Evolutionary conservation across 2,888 invertebrate genomes (phyloP).

Genomic region (Nomada hirtipes): DNA sequence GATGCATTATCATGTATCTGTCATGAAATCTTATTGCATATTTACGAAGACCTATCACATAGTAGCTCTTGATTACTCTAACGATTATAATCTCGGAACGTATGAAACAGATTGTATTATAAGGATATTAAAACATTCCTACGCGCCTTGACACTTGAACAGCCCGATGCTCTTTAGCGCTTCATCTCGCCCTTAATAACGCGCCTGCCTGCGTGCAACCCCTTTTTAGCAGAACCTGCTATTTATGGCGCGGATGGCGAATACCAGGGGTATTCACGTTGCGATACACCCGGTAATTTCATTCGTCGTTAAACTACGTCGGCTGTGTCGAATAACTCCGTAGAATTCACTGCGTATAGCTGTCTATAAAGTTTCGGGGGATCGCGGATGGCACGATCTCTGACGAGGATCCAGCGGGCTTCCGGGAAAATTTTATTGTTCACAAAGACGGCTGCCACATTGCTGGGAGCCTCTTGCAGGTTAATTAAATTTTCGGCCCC

Average conservation of each 20-base stretch:
- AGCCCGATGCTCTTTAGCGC: conserved; percentile 30
- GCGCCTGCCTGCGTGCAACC: conserved; percentile 25
- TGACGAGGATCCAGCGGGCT: background rate
- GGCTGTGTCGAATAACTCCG: conserved; percentile 48
- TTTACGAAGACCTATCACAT: too few species aligned
- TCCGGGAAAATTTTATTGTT: conserved; percentile 27
- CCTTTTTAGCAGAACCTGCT: conserved; percentile 54
- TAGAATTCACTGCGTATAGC: conserved; percentile 30
- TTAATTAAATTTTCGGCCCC: conserved; percentile 36
- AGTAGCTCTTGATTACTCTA: background rate
- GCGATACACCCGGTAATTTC: conserved; percentile 64
- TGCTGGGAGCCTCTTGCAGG: background rate
- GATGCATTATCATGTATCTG: too few species aligned
- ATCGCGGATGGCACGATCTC: conserved; percentile 5
- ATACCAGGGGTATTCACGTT: conserved; percentile 51
- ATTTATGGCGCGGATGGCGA: conserved; percentile 60
- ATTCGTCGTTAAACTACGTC: conserved; percentile 55
- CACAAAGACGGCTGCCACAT: background rate
- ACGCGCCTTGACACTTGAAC: conserved; percentile 6
- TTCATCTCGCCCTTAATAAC: conserved; percentile 58
- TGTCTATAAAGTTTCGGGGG: conserved; percentile 38
- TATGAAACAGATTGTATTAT: background rate
- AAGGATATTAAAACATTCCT: conserved; percentile 19
- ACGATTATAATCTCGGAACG: background rate
- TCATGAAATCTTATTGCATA: too few species aligned